Percentiles rank a stretch among this genome's conserved stretches.
Evolutionary conservation across 2,113 vertebrate genomes (phyloP).

Genomic region (Aramus guarauna): DNA sequence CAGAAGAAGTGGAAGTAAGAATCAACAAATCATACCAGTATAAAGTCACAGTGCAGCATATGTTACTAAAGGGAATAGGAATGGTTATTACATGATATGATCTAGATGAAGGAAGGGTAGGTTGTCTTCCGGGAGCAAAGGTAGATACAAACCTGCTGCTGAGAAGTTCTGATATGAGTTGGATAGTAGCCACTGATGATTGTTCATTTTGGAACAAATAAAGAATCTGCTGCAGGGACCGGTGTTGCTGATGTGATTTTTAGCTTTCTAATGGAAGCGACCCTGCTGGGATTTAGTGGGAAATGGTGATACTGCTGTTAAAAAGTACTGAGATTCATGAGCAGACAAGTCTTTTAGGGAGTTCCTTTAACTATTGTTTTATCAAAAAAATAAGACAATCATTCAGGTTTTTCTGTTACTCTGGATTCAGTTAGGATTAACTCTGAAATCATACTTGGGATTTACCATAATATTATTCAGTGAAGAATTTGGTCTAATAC

Average conservation of each 20-base stretch:
- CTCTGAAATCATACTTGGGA: neutral
- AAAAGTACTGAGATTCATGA: neutral
- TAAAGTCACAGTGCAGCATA: neutral
- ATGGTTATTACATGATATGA: neutral
- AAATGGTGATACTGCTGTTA: neutral
- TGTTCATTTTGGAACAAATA: neutral
- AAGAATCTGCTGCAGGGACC: neutral
- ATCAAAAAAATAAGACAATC: neutral
- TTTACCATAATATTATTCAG: neutral
- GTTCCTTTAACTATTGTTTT: neutral
- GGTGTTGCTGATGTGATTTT: neutral
- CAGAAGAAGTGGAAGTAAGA: neutral
- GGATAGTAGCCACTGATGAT: neutral
- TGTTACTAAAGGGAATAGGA: neutral
- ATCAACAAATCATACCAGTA: neutral
- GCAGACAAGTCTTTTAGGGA: neutral
- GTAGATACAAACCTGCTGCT: neutral
- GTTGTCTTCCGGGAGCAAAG: neutral
- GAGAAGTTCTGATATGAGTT: neutral
- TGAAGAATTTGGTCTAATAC: neutral
- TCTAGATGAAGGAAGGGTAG: neutral
- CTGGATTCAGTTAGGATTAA: neutral
- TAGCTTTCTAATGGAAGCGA: neutral
- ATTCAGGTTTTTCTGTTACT: neutral
- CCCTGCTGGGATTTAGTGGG: neutral